Percentiles rank a stretch among this genome's conserved stretches.
These are phyloP conservation scores for Pantherophis guttatus DNA, from an alignment of 2,113 vertebrate species.

Conservation along the genomic window DNA sequence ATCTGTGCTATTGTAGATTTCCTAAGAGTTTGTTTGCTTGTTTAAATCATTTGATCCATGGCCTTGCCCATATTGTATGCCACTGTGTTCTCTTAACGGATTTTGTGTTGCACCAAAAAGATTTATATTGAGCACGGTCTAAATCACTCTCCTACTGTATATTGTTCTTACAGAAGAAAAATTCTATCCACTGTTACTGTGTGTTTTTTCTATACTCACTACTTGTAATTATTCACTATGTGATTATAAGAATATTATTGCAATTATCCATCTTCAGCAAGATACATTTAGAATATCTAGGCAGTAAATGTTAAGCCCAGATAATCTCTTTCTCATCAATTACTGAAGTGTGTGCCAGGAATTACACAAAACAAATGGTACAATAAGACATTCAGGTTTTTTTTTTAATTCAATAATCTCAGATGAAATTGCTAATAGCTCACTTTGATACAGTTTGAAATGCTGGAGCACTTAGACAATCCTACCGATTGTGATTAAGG, in stretches of 20 bases:
- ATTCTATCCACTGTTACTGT: not conserved
- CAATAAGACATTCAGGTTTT: slow-evolving; percentile 20
- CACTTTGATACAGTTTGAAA: not conserved
- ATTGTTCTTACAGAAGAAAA: not conserved
- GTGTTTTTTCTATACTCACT: not conserved
- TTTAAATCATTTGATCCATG: not conserved
- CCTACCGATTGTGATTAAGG: not conserved
- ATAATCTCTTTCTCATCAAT: slow-evolving; percentile 30
- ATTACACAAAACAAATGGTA: slow-evolving; percentile 21
- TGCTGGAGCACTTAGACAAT: not conserved
- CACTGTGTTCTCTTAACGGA: not conserved
- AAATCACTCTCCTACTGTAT: not conserved
- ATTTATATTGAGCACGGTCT: not conserved
- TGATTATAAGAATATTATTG: slow-evolving; percentile 1
- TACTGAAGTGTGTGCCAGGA: slow-evolving; percentile 44
- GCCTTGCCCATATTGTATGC: not conserved
- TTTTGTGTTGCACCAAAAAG: not conserved
- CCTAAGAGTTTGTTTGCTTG: not conserved
- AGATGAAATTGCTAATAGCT: not conserved
- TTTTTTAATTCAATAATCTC: not conserved
- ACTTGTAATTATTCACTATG: not conserved
- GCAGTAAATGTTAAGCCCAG: slow-evolving; percentile 51
- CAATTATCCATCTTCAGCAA: slow-evolving; percentile 30
- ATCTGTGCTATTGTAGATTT: not conserved
- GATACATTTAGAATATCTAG: slow-evolving; percentile 23